phyloP scores from a whole-genome alignment of 2,113 vertebrate species.

The Podilymbus podiceps region DNA sequence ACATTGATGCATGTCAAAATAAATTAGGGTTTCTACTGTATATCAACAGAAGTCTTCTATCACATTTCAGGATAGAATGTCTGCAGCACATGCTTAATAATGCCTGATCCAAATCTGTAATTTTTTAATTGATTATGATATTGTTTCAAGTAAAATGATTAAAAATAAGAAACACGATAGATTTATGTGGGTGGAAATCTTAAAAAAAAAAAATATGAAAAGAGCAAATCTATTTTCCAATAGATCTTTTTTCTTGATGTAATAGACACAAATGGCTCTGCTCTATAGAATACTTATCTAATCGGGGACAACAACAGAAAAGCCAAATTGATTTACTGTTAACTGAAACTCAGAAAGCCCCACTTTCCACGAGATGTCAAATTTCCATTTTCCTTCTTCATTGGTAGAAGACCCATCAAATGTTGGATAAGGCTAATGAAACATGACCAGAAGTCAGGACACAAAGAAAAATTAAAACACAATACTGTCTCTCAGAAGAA shows the following conservation, averaged over 20 bases:
- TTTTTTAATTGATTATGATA: not conserved
- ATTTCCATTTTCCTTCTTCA: not conserved
- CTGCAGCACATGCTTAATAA: not conserved
- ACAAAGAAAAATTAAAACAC: not conserved
- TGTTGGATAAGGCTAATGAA: not conserved
- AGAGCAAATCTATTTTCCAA: not conserved
- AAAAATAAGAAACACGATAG: not conserved
- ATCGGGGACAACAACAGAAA: not conserved
- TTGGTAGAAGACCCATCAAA: not conserved
- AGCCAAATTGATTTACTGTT: not conserved
- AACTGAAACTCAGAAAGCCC: not conserved
- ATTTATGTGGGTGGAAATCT: not conserved
- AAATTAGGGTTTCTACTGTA: accelerated
- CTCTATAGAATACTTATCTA: not conserved
- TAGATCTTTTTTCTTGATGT: not conserved
- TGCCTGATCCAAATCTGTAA: not conserved
- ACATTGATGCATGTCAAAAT: not conserved
- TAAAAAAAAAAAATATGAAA: not conserved
- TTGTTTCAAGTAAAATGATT: not conserved
- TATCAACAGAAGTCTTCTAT: not conserved
- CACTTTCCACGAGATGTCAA: not conserved
- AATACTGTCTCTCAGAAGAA: not conserved
- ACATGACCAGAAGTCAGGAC: not conserved
- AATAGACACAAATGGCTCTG: not conserved
- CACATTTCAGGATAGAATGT: not conserved